These are phyloP conservation scores for Lasioglossum albipes DNA, from an alignment of 1,140 invertebrate genomes.

Conservation along the genomic window DNA sequence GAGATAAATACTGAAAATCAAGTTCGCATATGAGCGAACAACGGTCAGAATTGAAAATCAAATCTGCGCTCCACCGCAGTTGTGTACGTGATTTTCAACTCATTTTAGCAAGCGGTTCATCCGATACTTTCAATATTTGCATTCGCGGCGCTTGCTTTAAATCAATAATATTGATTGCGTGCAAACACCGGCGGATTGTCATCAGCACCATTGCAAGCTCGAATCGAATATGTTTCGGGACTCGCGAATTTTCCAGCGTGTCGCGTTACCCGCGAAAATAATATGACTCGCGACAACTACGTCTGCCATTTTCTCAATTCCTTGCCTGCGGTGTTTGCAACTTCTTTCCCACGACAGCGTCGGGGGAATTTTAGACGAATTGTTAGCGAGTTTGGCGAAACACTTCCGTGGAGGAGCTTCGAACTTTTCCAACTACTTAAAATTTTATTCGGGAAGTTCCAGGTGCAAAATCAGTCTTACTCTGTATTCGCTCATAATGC, in stretches of 20 bases:
- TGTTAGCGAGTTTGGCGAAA: too few species aligned
- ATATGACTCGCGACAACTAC: neutral
- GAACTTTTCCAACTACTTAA: too few species aligned
- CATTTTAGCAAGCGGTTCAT: neutral
- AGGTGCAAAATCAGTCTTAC: too few species aligned
- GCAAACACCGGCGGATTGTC: constrained; percentile 1
- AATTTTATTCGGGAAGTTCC: too few species aligned
- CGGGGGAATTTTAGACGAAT: too few species aligned
- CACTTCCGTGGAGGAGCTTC: too few species aligned
- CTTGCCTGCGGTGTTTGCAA: too few species aligned
- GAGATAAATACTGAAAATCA: too few species aligned
- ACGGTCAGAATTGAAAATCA: neutral
- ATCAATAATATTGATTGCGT: constrained; percentile 39
- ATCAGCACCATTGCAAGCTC: neutral
- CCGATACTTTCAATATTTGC: constrained; percentile 33
- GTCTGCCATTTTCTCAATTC: too few species aligned
- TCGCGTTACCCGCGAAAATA: neutral
- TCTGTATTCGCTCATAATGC: too few species aligned
- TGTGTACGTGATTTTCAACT: neutral
- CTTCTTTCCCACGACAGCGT: too few species aligned
- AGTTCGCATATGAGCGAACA: too few species aligned
- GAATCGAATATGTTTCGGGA: neutral
- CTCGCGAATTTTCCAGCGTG: neutral
- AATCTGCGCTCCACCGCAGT: neutral
- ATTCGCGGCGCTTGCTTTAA: neutral